Conservation (phyloP, 1,140 invertebrate species). For the Tetragonula clypearis region DNA sequence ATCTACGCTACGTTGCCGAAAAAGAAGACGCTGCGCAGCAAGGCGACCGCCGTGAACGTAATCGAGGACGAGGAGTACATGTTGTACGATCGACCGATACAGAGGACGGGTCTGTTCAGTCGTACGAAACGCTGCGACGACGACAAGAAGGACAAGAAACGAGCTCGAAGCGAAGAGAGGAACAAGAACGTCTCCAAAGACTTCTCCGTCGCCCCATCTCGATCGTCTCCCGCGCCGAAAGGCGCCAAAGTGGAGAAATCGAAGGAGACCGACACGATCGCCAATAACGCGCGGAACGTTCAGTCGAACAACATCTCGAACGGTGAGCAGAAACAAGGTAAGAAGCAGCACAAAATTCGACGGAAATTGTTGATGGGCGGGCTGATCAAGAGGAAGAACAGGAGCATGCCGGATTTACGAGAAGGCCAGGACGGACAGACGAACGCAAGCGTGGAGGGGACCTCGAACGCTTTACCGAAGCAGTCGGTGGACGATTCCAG, state of each 20-base stretch:
- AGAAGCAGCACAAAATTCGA: conserved; percentile 95
- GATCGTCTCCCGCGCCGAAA: conserved; percentile 82
- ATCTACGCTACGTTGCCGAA: conserved; percentile 96
- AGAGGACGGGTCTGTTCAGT: conserved; percentile 86
- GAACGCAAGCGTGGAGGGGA: conserved; percentile 70
- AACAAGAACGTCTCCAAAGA: conserved; percentile 87
- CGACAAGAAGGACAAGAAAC: conserved; percentile 89
- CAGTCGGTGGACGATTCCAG: conserved; percentile 89
- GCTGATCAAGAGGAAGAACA: conserved; percentile 92
- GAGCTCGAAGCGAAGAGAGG: conserved; percentile 91
- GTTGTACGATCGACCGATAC: conserved; percentile 84
- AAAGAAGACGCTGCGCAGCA: conserved; percentile 88
- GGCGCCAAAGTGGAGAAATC: conserved; percentile 81
- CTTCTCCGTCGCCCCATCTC: conserved; percentile 84
- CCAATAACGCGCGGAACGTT: conserved; percentile 52
- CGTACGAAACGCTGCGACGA: conserved; percentile 86
- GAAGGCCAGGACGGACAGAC: conserved; percentile 85
- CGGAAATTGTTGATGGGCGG: conserved; percentile 94
- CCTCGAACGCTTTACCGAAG: conserved; percentile 80
- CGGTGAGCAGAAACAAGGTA: conserved; percentile 87
- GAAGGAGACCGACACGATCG: conserved; percentile 83
- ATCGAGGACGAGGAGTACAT: conserved; percentile 88
- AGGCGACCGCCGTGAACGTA: conserved; percentile 83
- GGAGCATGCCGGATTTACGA: conserved; percentile 94
- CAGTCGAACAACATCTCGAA: conserved; percentile 34